Evolutionary conservation across 2,113 vertebrate species (phyloP).

Genomic region (Pseudorasbora parva): DNA sequence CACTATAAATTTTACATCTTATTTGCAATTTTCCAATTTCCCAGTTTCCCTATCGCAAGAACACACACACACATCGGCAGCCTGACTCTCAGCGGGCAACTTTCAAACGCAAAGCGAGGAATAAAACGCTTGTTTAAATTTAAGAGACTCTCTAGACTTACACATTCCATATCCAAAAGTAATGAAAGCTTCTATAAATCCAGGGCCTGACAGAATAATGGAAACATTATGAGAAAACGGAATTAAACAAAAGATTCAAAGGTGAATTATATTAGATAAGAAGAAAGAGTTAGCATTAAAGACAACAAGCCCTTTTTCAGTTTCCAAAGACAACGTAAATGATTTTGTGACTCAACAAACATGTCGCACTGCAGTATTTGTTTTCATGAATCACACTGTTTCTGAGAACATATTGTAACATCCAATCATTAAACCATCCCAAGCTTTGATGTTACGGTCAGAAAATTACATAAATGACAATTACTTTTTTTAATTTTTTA

Average conservation of each 20-base stretch:
- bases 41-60: slow-evolving; percentile 19
- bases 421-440: neutral
- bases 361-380: neutral
- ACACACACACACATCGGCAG: slow-evolving; percentile 13
- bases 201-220: neutral
- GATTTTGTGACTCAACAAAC: neutral
- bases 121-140: slow-evolving; percentile 27
- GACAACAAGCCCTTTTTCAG: neutral
- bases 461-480: neutral
- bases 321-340: neutral
- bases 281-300: neutral
- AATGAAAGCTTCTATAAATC: slow-evolving; percentile 22
- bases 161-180: slow-evolving; percentile 5
- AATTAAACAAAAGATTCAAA: neutral
- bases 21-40: slow-evolving; percentile 46
- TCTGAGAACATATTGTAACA: neutral
- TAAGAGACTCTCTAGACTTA: slow-evolving; percentile 1
- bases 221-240: neutral
- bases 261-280: slow-evolving; percentile 7
- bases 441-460: neutral
- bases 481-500: no score
- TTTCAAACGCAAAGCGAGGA: slow-evolving; percentile 50
- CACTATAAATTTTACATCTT: slow-evolving; percentile 19
- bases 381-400: neutral
- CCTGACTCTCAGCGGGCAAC: slow-evolving; percentile 31